Conservation (phyloP, 1,140 invertebrate species). For the Drosophila lacteicornis region DNA sequence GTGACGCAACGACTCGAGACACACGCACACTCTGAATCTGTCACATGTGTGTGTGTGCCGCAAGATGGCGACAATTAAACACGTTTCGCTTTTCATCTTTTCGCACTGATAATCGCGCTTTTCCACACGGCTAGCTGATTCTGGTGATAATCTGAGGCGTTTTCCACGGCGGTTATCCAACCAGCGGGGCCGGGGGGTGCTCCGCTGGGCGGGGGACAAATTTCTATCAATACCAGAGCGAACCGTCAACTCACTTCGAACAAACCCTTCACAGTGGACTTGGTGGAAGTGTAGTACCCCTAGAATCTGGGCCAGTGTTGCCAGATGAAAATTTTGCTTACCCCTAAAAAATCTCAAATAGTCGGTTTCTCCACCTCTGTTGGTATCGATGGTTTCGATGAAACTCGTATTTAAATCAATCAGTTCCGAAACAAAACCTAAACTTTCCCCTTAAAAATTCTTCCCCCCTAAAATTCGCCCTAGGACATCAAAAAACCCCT, state of each 20-base stretch:
- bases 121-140: slow-evolving; percentile 39
- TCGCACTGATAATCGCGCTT: slow-evolving; percentile 30
- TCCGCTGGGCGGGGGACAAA: slow-evolving; percentile 43
- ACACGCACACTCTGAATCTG: slow-evolving; percentile 61
- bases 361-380: too few relatives aligned
- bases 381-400: too few relatives aligned
- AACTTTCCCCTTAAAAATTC: too few relatives aligned
- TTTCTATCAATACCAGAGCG: slow-evolving; percentile 28
- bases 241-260: slow-evolving; percentile 81
- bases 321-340: too few relatives aligned
- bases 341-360: too few relatives aligned
- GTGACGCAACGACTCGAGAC: slow-evolving; percentile 70
- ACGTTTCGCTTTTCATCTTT: slow-evolving; percentile 56
- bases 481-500: too few relatives aligned
- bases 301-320: not conserved
- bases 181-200: slow-evolving; percentile 46
- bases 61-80: slow-evolving; percentile 70
- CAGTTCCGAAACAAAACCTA: too few relatives aligned
- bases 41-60: slow-evolving; percentile 70
- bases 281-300: slow-evolving; percentile 3
- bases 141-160: slow-evolving; percentile 8
- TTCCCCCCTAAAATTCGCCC: too few relatives aligned
- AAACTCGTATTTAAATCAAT: too few relatives aligned
- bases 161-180: slow-evolving; percentile 63
- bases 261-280: slow-evolving; percentile 81